phyloP scores from a whole-genome alignment of 1,140 invertebrate genomes.

The Dolichoris vasculosae region DNA sequence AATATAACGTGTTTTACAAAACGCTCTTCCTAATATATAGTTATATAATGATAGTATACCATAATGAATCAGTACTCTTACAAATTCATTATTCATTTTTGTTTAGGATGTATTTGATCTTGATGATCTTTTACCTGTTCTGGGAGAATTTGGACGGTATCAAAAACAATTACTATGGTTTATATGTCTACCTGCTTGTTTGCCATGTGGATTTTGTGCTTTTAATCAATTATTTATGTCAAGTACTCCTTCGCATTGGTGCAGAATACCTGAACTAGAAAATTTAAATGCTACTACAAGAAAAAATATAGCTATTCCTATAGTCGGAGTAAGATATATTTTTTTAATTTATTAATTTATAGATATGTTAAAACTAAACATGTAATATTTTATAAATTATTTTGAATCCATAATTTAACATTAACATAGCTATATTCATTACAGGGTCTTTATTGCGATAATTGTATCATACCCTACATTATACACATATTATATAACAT shows the following conservation, averaged over 20 bases:
- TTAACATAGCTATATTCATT: too few species aligned
- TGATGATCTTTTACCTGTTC: constrained; percentile 87
- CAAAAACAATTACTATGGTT: constrained; percentile 90
- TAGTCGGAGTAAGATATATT: constrained; percentile 56
- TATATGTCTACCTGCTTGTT: constrained; percentile 89
- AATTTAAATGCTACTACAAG: constrained; percentile 75
- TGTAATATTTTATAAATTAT: too few species aligned
- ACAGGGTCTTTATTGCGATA: too few species aligned
- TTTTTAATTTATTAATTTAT: neutral
- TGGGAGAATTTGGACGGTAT: constrained; percentile 91
- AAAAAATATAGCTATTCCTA: constrained; percentile 80
- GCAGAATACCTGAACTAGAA: constrained; percentile 80
- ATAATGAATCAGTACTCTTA: too few species aligned
- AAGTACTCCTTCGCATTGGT: constrained; percentile 88
- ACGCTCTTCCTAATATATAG: too few species aligned
- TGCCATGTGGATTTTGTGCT: constrained; percentile 91
- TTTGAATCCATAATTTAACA: too few species aligned
- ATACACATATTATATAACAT: too few species aligned
- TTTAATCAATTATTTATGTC: constrained; percentile 94
- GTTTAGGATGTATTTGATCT: constrained; percentile 80
- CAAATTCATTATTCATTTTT: too few species aligned
- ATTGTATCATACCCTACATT: too few species aligned
- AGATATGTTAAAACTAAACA: too few species aligned
- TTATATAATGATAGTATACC: too few species aligned
- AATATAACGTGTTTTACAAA: too few species aligned